Base-by-base conservation (phyloP, 1,140 invertebrate species). In the Meloidogyne exigua region DNA sequence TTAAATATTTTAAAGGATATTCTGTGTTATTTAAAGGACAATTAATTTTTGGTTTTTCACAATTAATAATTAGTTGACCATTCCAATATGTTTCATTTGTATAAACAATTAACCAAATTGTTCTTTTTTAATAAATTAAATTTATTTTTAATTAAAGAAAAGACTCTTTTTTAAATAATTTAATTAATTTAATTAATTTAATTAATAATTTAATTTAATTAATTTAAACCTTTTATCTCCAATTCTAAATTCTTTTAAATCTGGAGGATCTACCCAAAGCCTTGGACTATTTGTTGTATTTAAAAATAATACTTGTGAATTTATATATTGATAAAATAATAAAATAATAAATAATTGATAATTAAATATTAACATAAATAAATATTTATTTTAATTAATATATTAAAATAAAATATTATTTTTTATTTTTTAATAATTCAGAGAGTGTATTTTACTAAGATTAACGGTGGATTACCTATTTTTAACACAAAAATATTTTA, bases 1-100 rank as follows among this genome's bases (percentile, higher is more conserved):
- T n/a, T n/a, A n/a, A 57, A 57, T 57, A 57, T n/a, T 57, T 57
- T n/a, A 57, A n/a, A n/a, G 49, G 49, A 57, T n/a, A n/a, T 57
- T 57, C 44, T 2, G 44, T 49, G 5, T 49, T 12, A 57, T 57
- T 57, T 57, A 57, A 57, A 57, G 7, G 49, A 57, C 49, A 57
- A 57, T 57, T 57, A 57, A 57, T 57, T 57, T n/a, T 57, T 57
- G 49, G 49, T n/a, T n/a, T n/a, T n/a, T 57, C 49, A 57, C 49
- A 57, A 57, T 57, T 57, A 57, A 57, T 57, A 57, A 57, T 57
- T 57, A 57, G 4, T 57, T 57, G 49, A 57, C n/a, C 49, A n/a
- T 12, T 15, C 49, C 49, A 57, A n/a, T 5, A 18, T 9, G 49
- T 57, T 57, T 57, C 49, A 57, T 57, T 57, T 57, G 49, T 57